Evolutionary conservation across 2,113 vertebrate species (phyloP), one percentile per base, ranked within the genome.

Genomic region (Dendropsophus ebraccatus): DNA sequence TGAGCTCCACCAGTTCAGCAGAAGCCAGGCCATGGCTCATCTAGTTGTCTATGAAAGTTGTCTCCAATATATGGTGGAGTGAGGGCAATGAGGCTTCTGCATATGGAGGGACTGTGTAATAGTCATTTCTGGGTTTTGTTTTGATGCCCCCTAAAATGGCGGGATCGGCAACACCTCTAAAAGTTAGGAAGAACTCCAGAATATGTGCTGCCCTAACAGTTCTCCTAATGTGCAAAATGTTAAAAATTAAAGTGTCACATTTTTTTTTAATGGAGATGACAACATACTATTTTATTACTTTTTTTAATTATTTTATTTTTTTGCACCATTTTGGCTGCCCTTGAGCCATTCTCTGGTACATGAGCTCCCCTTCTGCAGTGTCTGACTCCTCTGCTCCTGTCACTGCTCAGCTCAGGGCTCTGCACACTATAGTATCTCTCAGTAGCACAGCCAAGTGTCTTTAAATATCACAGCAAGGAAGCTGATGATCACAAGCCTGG

Each of bases 401-500:
- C 78, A 74, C 11, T 41, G 77, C 54, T 81, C 10, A 49, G 35
- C 54, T 41, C 62, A 52, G 13, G 32, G n/a, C 25, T 30, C 52
- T 25, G 25, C 28, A 81, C 13, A 49, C 41, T 50, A 37, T 41
- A 49, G 67, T 56, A 58, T 81, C 25, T 81, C 85, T 56, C 77
- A 73, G 67, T 81, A 70, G 67, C 62, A 70, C 75, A 60, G 75
- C 87, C 75, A 70, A 81, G 74, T 77, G 86, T 80, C 87, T 79
- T 86, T 76, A 76, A 74, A 85, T 84, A 88, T 84, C 76, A 69
- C 83, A 89, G 88, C 37, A 87, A 86, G 88, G 83, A 89, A 84
- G 86, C 83, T 82, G 60, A 50, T 90, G 88, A 90, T 90, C 88
- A 88, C 83, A 87, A 82, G 83, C 76, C 73, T 69, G 86, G 76